phyloP scores from a whole-genome alignment of 2,888 invertebrate species.

The Pristionchus fissidentatus region DNA sequence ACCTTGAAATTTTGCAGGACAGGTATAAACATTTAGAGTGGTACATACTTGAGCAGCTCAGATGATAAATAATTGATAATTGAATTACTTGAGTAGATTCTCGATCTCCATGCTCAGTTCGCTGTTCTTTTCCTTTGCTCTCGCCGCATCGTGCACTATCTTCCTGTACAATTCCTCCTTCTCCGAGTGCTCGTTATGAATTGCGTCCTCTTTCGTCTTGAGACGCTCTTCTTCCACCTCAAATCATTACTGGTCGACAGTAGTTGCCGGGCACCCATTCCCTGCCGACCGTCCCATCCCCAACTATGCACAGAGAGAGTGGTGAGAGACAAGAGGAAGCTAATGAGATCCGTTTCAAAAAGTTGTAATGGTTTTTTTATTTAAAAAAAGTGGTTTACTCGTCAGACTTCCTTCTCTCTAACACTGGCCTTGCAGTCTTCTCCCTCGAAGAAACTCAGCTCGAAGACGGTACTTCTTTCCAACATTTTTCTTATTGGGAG shows the following conservation, averaged over 20 bases:
- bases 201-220: conserved; percentile 28
- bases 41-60: background rate
- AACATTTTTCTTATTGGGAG: background rate
- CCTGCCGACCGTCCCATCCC: too few relatives aligned
- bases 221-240: conserved; percentile 40
- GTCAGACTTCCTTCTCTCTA: too few relatives aligned
- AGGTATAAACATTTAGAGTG: background rate
- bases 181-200: conserved; percentile 33
- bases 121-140: conserved; percentile 47
- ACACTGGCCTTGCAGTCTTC: too few relatives aligned
- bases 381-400: too few relatives aligned
- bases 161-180: conserved; percentile 51
- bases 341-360: too few relatives aligned
- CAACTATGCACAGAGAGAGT: too few relatives aligned
- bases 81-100: conserved; percentile 30
- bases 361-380: too few relatives aligned
- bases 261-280: too few relatives aligned
- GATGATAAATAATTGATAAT: background rate
- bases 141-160: conserved; percentile 49
- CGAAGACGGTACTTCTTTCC: too few relatives aligned
- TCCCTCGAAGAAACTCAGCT: too few relatives aligned
- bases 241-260: too few relatives aligned
- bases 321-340: too few relatives aligned
- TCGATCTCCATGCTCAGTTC: conserved; percentile 39
- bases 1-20: background rate